These are phyloP conservation scores for Helicoverpa assulta DNA, from an alignment of 2,888 invertebrate genomes.

Conservation along the genomic window DNA sequence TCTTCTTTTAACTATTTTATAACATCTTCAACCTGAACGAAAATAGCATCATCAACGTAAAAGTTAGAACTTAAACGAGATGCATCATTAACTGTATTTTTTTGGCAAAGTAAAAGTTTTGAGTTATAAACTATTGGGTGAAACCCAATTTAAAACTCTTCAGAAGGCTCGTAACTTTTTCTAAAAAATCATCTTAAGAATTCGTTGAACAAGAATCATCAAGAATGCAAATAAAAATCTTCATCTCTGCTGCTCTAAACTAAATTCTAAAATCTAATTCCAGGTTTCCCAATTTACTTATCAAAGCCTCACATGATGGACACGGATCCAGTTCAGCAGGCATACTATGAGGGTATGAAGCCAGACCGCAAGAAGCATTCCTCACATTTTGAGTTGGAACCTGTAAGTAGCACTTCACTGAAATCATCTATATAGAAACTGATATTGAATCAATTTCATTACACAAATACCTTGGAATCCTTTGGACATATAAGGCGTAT, in stretches of 20 bases:
- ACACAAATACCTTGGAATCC: too few relatives aligned
- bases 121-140: too few relatives aligned
- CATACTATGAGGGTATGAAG: constrained; percentile 91
- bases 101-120: too few relatives aligned
- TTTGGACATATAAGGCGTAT: not conserved
- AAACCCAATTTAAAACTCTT: too few relatives aligned
- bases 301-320: constrained; percentile 92
- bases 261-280: constrained; percentile 35
- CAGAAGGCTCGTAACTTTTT: too few relatives aligned
- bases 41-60: not conserved
- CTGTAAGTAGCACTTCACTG: constrained; percentile 86
- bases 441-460: not conserved
- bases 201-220: too few relatives aligned
- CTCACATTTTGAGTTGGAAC: constrained; percentile 92
- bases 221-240: too few relatives aligned
- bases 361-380: constrained; percentile 89
- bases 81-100: too few relatives aligned
- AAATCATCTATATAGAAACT: not conserved
- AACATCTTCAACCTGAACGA: not conserved
- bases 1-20: not conserved
- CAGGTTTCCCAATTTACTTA: constrained; percentile 93
- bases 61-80: too few relatives aligned
- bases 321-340: constrained; percentile 89
- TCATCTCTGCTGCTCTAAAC: not conserved
- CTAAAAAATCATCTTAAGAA: too few relatives aligned